Evolutionary conservation across 2,113 vertebrate species (phyloP).

Genomic region (Brachyhypopomus gauderio): DNA sequence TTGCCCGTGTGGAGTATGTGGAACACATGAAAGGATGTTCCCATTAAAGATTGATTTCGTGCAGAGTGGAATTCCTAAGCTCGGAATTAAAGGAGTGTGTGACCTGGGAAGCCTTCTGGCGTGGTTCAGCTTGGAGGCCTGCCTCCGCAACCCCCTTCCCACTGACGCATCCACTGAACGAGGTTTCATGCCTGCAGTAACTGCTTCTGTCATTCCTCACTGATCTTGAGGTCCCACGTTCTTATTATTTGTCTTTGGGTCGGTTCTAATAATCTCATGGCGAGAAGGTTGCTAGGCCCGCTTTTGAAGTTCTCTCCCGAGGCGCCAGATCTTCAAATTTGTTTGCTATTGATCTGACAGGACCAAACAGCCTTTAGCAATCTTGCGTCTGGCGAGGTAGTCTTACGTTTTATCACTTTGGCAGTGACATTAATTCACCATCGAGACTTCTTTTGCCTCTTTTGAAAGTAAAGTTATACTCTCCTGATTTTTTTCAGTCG

Average conservation of each 20-base stretch:
- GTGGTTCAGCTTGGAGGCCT: neutral
- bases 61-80: neutral
- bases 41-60: conserved; percentile 16
- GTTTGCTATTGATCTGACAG: neutral
- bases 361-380: neutral
- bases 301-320: neutral
- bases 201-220: conserved; percentile 6
- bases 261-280: neutral
- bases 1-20: neutral
- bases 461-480: neutral
- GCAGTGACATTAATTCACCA: neutral
- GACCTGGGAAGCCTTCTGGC: neutral
- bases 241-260: conserved; percentile 9
- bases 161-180: neutral
- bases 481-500: neutral
- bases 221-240: neutral
- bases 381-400: neutral
- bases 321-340: neutral
- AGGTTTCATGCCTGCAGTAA: neutral
- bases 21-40: conserved; percentile 15
- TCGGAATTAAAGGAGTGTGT: neutral
- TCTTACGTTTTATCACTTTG: neutral
- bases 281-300: neutral
- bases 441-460: neutral
- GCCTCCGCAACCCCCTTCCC: neutral